Percentiles rank a stretch among this genome's conserved stretches.
Evolutionary conservation across 2,797 vertebrate species (phyloP).

Genomic region (Crenuchus spilurus): DNA sequence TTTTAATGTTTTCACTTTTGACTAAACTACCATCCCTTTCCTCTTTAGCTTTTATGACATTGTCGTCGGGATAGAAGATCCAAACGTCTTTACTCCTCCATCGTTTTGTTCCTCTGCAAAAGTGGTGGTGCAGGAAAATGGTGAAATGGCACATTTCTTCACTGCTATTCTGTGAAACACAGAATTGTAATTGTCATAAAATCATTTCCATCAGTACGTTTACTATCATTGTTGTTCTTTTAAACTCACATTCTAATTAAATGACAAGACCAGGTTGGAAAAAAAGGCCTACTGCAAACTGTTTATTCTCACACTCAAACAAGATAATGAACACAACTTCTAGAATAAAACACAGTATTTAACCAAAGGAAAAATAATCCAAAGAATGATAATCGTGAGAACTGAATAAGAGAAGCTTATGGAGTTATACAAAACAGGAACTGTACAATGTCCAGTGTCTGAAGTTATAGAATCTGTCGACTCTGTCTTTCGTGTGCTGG

Average conservation of each 20-base stretch:
- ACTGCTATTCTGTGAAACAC: conserved; percentile 32
- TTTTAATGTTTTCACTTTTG: background rate
- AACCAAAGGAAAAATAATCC: conserved; percentile 23
- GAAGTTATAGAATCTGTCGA: conserved; percentile 39
- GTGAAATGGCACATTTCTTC: conserved; percentile 35
- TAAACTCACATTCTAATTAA: conserved; percentile 23
- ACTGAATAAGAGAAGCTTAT: background rate
- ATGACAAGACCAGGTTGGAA: conserved; percentile 6
- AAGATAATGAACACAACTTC: conserved; percentile 31
- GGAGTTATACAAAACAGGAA: conserved; percentile 36
- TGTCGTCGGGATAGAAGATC: conserved; percentile 56
- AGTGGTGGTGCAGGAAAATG: background rate
- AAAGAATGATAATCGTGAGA: conserved; percentile 9
- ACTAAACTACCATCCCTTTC: background rate
- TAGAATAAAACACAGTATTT: conserved; percentile 37
- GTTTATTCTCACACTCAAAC: conserved; percentile 52
- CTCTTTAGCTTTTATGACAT: conserved; percentile 56
- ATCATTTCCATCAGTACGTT: background rate
- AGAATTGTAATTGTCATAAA: background rate
- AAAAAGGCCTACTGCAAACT: conserved; percentile 42
- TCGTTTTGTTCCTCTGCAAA: conserved; percentile 50
- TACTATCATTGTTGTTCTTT: background rate
- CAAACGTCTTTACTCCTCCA: conserved; percentile 59
- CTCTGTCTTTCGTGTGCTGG: conserved; percentile 34
- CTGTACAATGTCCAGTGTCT: conserved; percentile 59